Conservation (phyloP, 2,113 vertebrate species). For the Natator depressus region DNA sequence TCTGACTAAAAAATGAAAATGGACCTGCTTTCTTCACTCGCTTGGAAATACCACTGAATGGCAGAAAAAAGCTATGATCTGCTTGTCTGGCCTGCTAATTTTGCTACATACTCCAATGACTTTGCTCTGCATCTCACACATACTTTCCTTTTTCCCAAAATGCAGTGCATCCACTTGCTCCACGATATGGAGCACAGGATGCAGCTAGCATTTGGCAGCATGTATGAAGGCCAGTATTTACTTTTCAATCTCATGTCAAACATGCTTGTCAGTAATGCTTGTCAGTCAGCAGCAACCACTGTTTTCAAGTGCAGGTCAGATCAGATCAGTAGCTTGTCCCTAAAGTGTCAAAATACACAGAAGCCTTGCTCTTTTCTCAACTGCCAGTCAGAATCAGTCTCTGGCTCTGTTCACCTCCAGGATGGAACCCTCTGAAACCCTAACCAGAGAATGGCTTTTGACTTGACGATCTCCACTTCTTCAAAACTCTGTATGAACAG, state of each 20-base stretch:
- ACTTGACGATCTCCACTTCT: constrained; percentile 8
- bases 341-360: constrained; percentile 17
- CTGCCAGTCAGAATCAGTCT: constrained; percentile 6
- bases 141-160: not conserved
- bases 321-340: constrained; percentile 34
- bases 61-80: not conserved
- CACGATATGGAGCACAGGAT: not conserved
- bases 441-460: not conserved
- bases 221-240: not conserved
- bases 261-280: constrained; percentile 17
- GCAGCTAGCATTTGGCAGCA: not conserved
- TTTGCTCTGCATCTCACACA: not conserved
- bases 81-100: not conserved
- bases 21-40: not conserved
- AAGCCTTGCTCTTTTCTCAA: not conserved
- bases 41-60: not conserved
- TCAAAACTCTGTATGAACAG: constrained; percentile 35
- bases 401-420: not conserved
- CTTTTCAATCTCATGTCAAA: constrained; percentile 24
- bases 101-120: not conserved
- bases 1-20: not conserved
- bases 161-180: not conserved
- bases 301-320: constrained; percentile 32
- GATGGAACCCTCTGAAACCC: not conserved
- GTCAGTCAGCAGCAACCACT: constrained; percentile 8